Evolutionary conservation across 1,140 invertebrate genomes (phyloP), one percentile per base, ranked within the genome.

Genomic region (Eulimnadia texana): DNA sequence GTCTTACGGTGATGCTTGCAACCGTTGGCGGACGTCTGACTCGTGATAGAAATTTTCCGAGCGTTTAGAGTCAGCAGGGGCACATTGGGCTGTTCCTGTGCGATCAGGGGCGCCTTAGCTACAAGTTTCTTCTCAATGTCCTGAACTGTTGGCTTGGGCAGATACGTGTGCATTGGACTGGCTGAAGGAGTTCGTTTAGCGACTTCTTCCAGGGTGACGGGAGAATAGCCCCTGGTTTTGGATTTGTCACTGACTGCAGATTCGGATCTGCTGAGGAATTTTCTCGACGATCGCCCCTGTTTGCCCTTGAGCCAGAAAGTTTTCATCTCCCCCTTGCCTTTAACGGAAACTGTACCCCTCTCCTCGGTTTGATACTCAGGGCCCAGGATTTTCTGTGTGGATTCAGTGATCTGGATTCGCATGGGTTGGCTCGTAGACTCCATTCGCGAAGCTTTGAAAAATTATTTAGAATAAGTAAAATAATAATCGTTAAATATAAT

Each of bases 391-490:
- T 86, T 79, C 67, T 80, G 83, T 0, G 91, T 95, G 0, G 85
- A 84, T 69, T 95, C 82, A 0, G 91, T 94, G 66, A 98, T 90
- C 69, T 97, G 93, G 64, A 98, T 90, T 73, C 89, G 88, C 86
- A 94, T 93, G 0, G 90, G 84, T 70, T 86, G 82, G 60, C 88
- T 89, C 0, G 88, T 92, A 1, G 88, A 90, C 70, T 95, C 91
- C 90, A 94, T 93, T 23, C 90, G 73, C 0, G 88, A 90, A 2
- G 90, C 90, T 71, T 57, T 10, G 47, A 47, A 53, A 59, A 59
- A 59, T 59, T 56, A 28, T n/a, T 28, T 10, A 6, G 20, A 2
- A 24, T 28, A 24, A 56, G 3, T 56, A 24, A 22, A 47, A 22
- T n/a, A n/a, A n/a, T n/a, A n/a, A n/a, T n/a, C n/a, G n/a, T n/a